Conservation (phyloP, 2,888 invertebrate genomes). For the Ctena decussata region DNA sequence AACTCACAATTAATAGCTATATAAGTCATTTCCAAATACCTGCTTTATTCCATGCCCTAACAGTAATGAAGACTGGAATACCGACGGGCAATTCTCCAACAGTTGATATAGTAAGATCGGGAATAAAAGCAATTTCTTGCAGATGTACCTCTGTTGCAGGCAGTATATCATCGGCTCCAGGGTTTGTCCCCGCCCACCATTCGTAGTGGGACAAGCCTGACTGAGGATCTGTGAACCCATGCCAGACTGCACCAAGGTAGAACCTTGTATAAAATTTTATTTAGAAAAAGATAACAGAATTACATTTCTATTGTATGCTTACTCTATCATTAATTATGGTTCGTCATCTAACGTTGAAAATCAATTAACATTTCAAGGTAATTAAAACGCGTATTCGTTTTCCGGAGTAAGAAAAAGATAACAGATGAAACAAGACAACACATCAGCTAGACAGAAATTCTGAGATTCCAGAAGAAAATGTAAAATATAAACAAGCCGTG, state of each 20-base stretch:
- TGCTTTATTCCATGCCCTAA: conserved; percentile 68
- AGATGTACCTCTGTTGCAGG: conserved; percentile 36
- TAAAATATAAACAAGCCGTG: too few species aligned
- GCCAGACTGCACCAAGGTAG: conserved; percentile 66
- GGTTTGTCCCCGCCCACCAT: conserved; percentile 71
- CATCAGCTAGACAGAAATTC: too few species aligned
- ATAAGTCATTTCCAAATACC: conserved; percentile 47
- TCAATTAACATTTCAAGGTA: too few species aligned
- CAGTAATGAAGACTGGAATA: conserved; percentile 56
- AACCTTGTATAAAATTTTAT: too few species aligned
- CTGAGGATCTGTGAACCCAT: conserved; percentile 71
- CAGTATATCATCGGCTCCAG: conserved; percentile 62
- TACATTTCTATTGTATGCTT: too few species aligned
- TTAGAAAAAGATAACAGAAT: too few species aligned
- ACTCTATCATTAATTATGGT: too few species aligned
- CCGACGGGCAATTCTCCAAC: conserved; percentile 36
- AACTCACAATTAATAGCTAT: neutral
- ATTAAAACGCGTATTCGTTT: too few species aligned
- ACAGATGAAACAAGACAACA: too few species aligned
- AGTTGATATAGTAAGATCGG: conserved; percentile 11
- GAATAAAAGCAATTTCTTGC: conserved; percentile 22
- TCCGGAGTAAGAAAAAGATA: too few species aligned
- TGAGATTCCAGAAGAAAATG: too few species aligned
- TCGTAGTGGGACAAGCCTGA: conserved; percentile 67
- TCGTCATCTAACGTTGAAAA: too few species aligned